Conservation (phyloP, 1,140 invertebrate genomes). For the Ditylenchus dipsaci region DNA sequence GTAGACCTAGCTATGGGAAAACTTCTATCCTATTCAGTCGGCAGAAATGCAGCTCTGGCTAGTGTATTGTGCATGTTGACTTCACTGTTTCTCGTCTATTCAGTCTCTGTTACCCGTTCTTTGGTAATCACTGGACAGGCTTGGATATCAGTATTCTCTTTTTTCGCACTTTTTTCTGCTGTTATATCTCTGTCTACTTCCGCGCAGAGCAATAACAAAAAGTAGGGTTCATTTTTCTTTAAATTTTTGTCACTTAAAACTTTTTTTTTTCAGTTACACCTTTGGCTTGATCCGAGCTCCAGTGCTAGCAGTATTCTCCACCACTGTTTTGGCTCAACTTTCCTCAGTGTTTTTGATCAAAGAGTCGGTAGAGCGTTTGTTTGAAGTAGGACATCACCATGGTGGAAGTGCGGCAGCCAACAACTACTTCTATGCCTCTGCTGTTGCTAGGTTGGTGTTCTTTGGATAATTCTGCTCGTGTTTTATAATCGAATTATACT, state of each 20-base stretch:
- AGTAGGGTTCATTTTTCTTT: constrained; percentile 17
- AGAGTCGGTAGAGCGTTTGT: constrained; percentile 50
- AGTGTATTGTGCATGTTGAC: constrained; percentile 26
- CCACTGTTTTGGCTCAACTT: constrained; percentile 54
- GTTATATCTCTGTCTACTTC: constrained; percentile 41
- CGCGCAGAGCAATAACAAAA: constrained; percentile 38
- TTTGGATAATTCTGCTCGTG: too few relatives aligned
- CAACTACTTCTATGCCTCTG: constrained; percentile 41
- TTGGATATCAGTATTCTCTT: constrained; percentile 53
- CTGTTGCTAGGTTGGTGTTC: constrained; percentile 11
- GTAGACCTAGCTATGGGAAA: neutral
- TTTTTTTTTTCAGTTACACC: constrained; percentile 44
- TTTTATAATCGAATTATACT: too few relatives aligned
- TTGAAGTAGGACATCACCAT: constrained; percentile 55
- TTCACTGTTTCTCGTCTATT: constrained; percentile 49
- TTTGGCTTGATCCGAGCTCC: constrained; percentile 50
- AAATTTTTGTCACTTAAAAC: constrained; percentile 5
- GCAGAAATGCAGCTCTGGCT: neutral
- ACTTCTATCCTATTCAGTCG: constrained; percentile 1
- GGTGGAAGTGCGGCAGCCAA: constrained; percentile 24
- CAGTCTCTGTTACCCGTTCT: constrained; percentile 43
- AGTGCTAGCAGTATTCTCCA: constrained; percentile 54
- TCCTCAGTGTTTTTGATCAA: constrained; percentile 56
- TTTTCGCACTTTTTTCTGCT: constrained; percentile 49
- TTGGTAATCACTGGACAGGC: constrained; percentile 46